Conservation (phyloP, 2,888 invertebrate species). For the Melinaea menophilus region DNA sequence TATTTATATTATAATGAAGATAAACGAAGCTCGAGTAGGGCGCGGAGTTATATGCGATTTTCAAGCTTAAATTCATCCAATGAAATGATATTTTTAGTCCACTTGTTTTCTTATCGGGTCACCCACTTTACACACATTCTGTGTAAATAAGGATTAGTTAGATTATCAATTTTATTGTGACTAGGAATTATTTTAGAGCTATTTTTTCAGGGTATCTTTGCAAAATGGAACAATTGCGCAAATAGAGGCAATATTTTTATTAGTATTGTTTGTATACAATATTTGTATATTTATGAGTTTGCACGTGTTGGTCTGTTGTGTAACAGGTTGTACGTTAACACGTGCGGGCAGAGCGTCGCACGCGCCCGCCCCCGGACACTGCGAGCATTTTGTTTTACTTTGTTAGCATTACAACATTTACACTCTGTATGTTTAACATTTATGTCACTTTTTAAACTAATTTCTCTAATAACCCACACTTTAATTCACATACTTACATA, state of each 20-base stretch:
- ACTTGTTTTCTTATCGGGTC: constrained; percentile 61
- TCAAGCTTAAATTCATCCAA: constrained; percentile 23
- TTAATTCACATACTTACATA: too few relatives aligned
- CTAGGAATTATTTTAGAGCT: constrained; percentile 58
- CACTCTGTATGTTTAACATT: too few relatives aligned
- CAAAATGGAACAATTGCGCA: constrained; percentile 64
- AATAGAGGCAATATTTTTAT: constrained; percentile 49
- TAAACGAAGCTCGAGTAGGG: background rate
- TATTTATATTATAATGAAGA: constrained; percentile 1
- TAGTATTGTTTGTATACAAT: constrained; percentile 46
- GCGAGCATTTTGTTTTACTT: too few relatives aligned
- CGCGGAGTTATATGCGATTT: constrained; percentile 17
- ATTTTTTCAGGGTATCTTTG: constrained; percentile 44
- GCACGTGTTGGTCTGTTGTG: constrained; percentile 41
- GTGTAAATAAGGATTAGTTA: constrained; percentile 69
- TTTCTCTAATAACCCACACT: too few relatives aligned
- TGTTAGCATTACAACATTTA: too few relatives aligned
- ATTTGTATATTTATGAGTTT: constrained; percentile 42
- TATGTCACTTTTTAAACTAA: too few relatives aligned
- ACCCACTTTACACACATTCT: constrained; percentile 68
- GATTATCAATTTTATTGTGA: constrained; percentile 68
- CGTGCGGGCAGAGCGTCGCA: background rate
- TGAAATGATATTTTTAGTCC: constrained; percentile 47
- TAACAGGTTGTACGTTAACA: background rate
- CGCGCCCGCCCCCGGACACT: too few relatives aligned